Base-by-base conservation (phyloP, 2,797 vertebrate species). In the Pelochelys cantorii region DNA sequence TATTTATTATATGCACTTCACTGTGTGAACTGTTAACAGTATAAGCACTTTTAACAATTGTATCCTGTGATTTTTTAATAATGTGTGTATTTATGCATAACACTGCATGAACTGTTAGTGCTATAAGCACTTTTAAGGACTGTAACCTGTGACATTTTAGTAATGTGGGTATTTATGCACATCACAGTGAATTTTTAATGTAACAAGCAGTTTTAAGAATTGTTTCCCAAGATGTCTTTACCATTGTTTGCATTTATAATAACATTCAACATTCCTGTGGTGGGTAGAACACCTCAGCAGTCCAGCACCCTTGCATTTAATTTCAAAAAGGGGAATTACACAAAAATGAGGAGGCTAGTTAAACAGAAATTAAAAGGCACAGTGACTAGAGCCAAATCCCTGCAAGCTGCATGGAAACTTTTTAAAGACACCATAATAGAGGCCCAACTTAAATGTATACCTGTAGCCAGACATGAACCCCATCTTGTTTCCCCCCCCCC, bases 121-220 rank as follows among this genome's bases (percentile, higher is more conserved):
- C 84, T 95, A 93, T 80, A 92, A 94, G 62, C 80, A 87, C 77
- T 94, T 97, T 90, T 89, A 91, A 95, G 88, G 65, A 81, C 1
- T 55, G 59, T 88, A 92, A 85, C 78, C 83, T 94, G 85, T 96
- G 93, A 94, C 78, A 93, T 93, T 96, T 94, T 89, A 85, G 65
- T 89, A 94, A 93, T 62, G 34, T 48, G 68, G 84, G 3, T 90
- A 85, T 95, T 96, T 94, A 92, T 86, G 86, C 56, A 84, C n/a
- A 89, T 84, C 55, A 75, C 81, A 95, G 74, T 93, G 65, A 97
- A 54, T 60, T 90, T 14, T 85, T 90, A 93, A 84, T 74, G 77
- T 53, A 87, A 48, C 54, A 89, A 82, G 83, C 37, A 81, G 60
- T 85, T 95, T 85, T 85, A 94, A 92, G 82, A 80, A 92, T 77